Evolutionary conservation across 2,797 vertebrate species (phyloP).

Genomic region (Hozukius guyotensis): DNA sequence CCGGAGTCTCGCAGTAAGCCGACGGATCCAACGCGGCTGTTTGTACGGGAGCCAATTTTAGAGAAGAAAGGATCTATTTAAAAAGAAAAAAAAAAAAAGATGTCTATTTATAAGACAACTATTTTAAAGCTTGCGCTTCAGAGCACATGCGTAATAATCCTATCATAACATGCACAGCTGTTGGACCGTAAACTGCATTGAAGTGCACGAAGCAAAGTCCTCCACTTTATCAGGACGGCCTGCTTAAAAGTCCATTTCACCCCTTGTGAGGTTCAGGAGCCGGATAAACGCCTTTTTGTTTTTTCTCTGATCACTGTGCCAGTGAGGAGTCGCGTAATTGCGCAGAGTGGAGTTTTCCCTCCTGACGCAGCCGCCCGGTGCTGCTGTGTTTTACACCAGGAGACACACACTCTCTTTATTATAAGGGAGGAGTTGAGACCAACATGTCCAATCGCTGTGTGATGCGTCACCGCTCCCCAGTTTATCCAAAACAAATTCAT

Average conservation of each 20-base stretch:
- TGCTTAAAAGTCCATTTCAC: slow-evolving; percentile 80
- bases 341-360: slow-evolving; percentile 85
- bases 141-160: slow-evolving; percentile 72
- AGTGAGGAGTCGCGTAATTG: slow-evolving; percentile 85
- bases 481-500: slow-evolving; percentile 93
- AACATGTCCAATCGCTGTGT: slow-evolving; percentile 92
- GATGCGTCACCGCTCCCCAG: slow-evolving; percentile 90
- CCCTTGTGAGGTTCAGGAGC: slow-evolving; percentile 77
- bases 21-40: slow-evolving; percentile 99
- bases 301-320: slow-evolving; percentile 79
- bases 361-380: slow-evolving; percentile 86
- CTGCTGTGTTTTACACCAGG: slow-evolving; percentile 92
- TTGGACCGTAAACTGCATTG: slow-evolving; percentile 67
- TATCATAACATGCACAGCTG: slow-evolving; percentile 65
- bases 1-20: slow-evolving; percentile 99
- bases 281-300: slow-evolving; percentile 71
- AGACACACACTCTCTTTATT: slow-evolving; percentile 91
- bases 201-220: slow-evolving; percentile 68
- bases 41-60: slow-evolving; percentile 99
- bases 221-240: slow-evolving; percentile 36
- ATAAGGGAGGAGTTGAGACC: slow-evolving; percentile 94
- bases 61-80: slow-evolving; percentile 85
- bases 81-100: slow-evolving; percentile 80
- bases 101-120: slow-evolving; percentile 64
- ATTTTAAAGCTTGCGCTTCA: slow-evolving; percentile 70